Percentiles rank a stretch among this genome's conserved stretches.
Evolutionary conservation across 2,888 invertebrate genomes (phyloP).

Genomic region (Tromatobia lineatoria): DNA sequence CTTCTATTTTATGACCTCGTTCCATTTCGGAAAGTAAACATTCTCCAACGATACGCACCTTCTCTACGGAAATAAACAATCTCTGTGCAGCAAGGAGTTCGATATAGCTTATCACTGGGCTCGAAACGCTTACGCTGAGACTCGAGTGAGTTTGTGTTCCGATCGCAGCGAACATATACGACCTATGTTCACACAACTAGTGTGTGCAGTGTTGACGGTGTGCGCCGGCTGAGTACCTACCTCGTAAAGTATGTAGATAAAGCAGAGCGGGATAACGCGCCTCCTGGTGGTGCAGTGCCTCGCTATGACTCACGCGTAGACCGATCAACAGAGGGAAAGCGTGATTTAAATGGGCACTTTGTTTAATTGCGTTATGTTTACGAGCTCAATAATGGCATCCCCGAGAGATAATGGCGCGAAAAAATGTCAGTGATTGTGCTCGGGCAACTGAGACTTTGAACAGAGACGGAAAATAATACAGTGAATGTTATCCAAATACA

Average conservation of each 20-base stretch:
- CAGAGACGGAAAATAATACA: background rate
- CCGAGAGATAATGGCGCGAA: constrained; percentile 56
- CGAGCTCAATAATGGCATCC: constrained; percentile 70
- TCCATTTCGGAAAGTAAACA: constrained; percentile 41
- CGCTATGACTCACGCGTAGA: constrained; percentile 51
- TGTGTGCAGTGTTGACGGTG: constrained; percentile 27
- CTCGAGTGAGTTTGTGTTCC: constrained; percentile 1
- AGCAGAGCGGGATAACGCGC: constrained; percentile 64
- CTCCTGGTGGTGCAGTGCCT: constrained; percentile 45
- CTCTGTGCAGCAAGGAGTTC: constrained; percentile 33
- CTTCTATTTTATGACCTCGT: constrained; percentile 63
- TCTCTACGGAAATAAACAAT: background rate
- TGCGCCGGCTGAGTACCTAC: constrained; percentile 43
- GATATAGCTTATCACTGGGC: constrained; percentile 56
- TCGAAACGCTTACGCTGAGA: constrained; percentile 43
- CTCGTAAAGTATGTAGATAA: constrained; percentile 69
- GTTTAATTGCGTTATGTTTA: constrained; percentile 80
- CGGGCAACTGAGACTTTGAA: constrained; percentile 21
- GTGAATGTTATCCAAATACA: background rate
- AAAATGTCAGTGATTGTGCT: background rate
- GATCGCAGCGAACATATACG: constrained; percentile 20
- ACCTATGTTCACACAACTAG: constrained; percentile 48
- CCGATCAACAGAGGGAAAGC: constrained; percentile 52
- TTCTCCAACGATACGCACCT: constrained; percentile 48
- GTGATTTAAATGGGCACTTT: constrained; percentile 78